Evolutionary conservation across 35 echinoderm and acorn worm genomes (phyloP), one percentile per base, ranked within the genome.

Genomic region (Lytechinus variegatus): DNA sequence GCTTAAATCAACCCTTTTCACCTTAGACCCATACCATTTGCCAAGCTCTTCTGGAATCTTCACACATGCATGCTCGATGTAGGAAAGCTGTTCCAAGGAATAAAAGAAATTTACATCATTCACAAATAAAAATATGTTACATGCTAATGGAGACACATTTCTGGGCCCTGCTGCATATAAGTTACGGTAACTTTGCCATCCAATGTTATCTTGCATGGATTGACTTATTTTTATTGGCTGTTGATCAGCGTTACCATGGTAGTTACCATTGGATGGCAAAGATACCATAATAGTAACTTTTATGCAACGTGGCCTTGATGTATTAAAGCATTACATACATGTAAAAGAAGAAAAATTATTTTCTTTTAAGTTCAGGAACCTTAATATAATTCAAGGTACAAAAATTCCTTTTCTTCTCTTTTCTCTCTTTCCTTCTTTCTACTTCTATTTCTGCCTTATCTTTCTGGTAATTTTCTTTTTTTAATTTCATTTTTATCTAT

Each of bases 1-100:
- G 88, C 96, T 97, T 7, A 99, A 92, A 93, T 99, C 98, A 24
- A 99, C 87, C 89, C 98, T 97, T 7, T 94, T 99, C 14, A 99
- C 96, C 53, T 96, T 44, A 92, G 95, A 89, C 56, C 98, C 98
- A 28, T 99, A 97, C 96, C 96, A 98, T 52, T 97, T 94, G n/a
- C 97, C 97, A 1, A 98, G 96, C 89, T 98, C 95, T 19, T 98
- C 96, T 57, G 97, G 97, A 95, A 98, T 98, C 56, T 86, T 95
- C 54, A 94, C 95, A 71, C 96, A 96, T 27, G 92, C 89, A 94
- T 98, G 97, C 86, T 98, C 97, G 9, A 98, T 95, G 54, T 98
- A 98, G 52, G 96, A 97, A 27, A 98, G 95, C 97, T 98, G 94
- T 21, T 93, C 95, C 52, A 95, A 19, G 86, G 54, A 79, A 9